Percentiles rank a stretch among this genome's conserved stretches.
These are phyloP conservation scores for Glaucomys volans DNA, from an alignment of 2,113 vertebrate genomes.

Conservation along the genomic window DNA sequence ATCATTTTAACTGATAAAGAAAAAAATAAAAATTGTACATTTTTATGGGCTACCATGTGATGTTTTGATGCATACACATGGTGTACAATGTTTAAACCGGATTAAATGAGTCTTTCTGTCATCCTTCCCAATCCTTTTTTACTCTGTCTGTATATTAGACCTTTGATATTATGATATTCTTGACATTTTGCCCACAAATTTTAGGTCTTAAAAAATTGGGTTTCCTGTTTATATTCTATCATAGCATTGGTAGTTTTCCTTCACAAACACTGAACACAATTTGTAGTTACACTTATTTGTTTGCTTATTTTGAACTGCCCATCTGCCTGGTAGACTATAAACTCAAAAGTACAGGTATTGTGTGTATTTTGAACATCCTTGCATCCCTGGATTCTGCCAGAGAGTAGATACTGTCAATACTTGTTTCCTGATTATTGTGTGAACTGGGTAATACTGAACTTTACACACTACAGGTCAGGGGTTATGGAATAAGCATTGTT, in stretches of 20 bases:
- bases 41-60: not conserved
- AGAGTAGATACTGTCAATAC: not conserved
- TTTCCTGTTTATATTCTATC: not conserved
- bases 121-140: not conserved
- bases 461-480: not conserved
- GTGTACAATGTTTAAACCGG: not conserved
- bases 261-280: not conserved
- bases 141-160: not conserved
- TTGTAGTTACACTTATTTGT: not conserved
- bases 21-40: not conserved
- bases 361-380: not conserved
- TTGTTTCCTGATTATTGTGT: not conserved
- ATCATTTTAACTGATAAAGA: not conserved
- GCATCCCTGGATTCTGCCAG: not conserved
- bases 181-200: not conserved
- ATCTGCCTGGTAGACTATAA: not conserved
- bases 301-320: not conserved
- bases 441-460: not conserved
- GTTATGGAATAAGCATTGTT: not conserved
- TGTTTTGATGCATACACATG: no score
- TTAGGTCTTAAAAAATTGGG: not conserved
- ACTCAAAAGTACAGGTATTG: not conserved
- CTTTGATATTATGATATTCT: not conserved
- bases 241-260: not conserved
- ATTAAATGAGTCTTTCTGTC: not conserved